These are phyloP conservation scores for Drosophila equinoxialis DNA, from an alignment of 1,140 invertebrate genomes.

Conservation along the genomic window DNA sequence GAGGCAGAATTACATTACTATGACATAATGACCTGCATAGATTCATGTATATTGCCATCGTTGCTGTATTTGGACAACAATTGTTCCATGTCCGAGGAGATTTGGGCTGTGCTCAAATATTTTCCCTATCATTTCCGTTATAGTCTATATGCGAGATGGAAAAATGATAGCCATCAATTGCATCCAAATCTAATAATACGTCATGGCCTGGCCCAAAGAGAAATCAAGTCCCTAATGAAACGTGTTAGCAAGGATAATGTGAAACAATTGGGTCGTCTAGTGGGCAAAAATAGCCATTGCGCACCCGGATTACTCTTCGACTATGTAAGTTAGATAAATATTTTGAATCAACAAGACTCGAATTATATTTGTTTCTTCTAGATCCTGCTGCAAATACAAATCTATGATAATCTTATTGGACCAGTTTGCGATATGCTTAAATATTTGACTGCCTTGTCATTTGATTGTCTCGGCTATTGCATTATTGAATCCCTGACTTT, in stretches of 20 bases:
- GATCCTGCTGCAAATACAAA: constrained; percentile 95
- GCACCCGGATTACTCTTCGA: constrained; percentile 98
- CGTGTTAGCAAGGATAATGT: constrained; percentile 99
- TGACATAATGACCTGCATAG: constrained; percentile 93
- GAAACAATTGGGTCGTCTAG: constrained; percentile 96
- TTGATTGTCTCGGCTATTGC: constrained; percentile 98
- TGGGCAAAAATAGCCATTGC: constrained; percentile 98
- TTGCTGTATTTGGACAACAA: constrained; percentile 96
- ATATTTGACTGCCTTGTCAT: constrained; percentile 97
- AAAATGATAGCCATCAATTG: constrained; percentile 92
- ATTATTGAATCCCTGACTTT: constrained; percentile 95
- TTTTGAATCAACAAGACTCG: not conserved
- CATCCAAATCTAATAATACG: constrained; percentile 93
- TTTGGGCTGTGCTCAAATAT: constrained; percentile 95
- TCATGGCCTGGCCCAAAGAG: constrained; percentile 93
- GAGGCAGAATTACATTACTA: constrained; percentile 77
- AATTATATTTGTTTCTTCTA: constrained; percentile 56
- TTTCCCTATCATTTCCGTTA: constrained; percentile 97
- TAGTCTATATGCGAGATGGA: constrained; percentile 96
- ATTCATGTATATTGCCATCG: constrained; percentile 94
- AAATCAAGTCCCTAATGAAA: constrained; percentile 98
- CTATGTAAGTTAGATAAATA: constrained; percentile 87
- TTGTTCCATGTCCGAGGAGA: constrained; percentile 97
- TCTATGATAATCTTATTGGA: constrained; percentile 98
- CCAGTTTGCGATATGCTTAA: constrained; percentile 99